Base-by-base conservation (phyloP, 1,140 invertebrate genomes). In the Epicauta chinensis region DNA sequence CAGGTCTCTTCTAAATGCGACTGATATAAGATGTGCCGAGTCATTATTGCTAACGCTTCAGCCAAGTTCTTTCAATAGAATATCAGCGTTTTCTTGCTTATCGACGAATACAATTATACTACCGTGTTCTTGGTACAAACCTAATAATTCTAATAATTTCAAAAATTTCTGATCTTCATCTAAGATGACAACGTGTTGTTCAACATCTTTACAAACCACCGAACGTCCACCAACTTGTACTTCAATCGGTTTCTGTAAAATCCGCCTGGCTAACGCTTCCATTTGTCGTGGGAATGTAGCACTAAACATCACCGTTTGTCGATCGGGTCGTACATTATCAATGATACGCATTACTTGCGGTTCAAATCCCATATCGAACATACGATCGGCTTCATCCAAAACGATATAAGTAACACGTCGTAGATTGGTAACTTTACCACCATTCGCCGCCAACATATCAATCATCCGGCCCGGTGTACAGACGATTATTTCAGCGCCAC, bases 391-490 rank as follows among this genome's bases (percentile, higher is more conserved):
- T 97, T 97, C 97, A 73, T 99, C 97, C 1, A 99, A 71, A 0
- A 99, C 97, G 23, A 98, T 83, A 69, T 98, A 99, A 0, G 96
- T 99, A 17, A 96, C 93, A 30, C 97, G 73, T 16, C 89, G 77
- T 32, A 99, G 73, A 77, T 99, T 99, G 0, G 97, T 99, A 0
- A 99, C 97, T 55, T 93, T 81, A 0, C 95, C 97, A 49, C 87
- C 93, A 70, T 99, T 99, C 3, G 96, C 97, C 0, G 95, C 93
- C 43, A 99, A 71, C 95, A 99, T 98, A 70, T 99, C 97, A 64
- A 99, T 99, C 97, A 99, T 99, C 56, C 97, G 79, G 0, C 97
- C 97, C 0, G 97, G 97, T 0, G 97, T 99, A 63, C 97, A 99
- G 0, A 99, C 53, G 53, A 99, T 96, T 50, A 99, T 96, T 74